Percentiles rank a stretch among this genome's conserved stretches.
Conservation (phyloP, 2,797 vertebrate species). For the Danio tinwini region DNA sequence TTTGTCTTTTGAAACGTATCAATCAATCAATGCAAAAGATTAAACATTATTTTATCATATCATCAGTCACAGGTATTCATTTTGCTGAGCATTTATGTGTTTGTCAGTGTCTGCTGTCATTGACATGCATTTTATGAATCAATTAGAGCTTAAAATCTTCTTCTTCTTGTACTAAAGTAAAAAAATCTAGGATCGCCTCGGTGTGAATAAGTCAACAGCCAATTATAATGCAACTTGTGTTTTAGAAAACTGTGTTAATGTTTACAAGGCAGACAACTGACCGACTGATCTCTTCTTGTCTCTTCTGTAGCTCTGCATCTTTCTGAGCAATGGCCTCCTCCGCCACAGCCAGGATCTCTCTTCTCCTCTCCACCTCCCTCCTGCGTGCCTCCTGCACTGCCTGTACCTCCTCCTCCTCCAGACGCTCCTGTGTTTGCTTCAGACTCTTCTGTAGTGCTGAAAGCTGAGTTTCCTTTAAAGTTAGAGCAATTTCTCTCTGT, state of each 20-base stretch:
- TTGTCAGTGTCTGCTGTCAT: too few relatives aligned
- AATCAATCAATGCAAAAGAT: too few relatives aligned
- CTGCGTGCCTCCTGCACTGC: slow-evolving; percentile 71
- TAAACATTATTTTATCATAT: too few relatives aligned
- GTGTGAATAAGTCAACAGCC: too few relatives aligned
- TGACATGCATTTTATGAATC: too few relatives aligned
- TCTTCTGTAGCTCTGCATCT: slow-evolving; percentile 79
- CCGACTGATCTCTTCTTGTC: slow-evolving; percentile 75
- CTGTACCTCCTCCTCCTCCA: slow-evolving; percentile 69
- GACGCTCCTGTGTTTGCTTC: slow-evolving; percentile 67
- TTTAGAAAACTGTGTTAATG: not conserved
- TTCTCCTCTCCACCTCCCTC: slow-evolving; percentile 70
- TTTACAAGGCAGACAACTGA: slow-evolving; percentile 67
- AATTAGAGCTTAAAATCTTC: too few relatives aligned
- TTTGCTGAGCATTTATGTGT: too few relatives aligned
- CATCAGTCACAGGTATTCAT: too few relatives aligned
- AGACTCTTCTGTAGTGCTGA: slow-evolving; percentile 70
- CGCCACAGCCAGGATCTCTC: slow-evolving; percentile 76
- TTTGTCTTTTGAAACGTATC: too few relatives aligned
- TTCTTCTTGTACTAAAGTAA: too few relatives aligned
- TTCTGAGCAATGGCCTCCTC: slow-evolving; percentile 81
- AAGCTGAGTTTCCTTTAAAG: slow-evolving; percentile 60
- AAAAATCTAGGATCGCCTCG: too few relatives aligned
- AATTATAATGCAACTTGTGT: not conserved
- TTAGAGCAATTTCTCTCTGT: slow-evolving; percentile 55